phyloP scores from a whole-genome alignment of 2,113 vertebrate genomes.

The Orientallactaga bullata region DNA sequence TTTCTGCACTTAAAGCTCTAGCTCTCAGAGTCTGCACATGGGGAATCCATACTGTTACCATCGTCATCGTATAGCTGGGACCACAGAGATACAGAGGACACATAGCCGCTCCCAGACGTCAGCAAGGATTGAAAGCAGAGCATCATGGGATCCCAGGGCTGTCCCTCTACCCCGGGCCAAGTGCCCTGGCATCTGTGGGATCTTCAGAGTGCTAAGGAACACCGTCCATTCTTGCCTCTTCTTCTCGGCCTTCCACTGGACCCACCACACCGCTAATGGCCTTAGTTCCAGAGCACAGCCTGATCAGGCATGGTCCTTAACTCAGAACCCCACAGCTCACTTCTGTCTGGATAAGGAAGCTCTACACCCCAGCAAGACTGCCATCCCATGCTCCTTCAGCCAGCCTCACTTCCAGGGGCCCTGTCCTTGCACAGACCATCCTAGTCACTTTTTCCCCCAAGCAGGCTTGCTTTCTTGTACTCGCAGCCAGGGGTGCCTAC shows the following conservation, averaged over 20 bases:
- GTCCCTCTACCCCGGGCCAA: fast-evolving
- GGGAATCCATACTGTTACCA: fast-evolving
- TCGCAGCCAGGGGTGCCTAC: fast-evolving
- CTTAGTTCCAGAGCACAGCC: background rate
- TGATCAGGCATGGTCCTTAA: fast-evolving
- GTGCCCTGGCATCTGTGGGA: fast-evolving
- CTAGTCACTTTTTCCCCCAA: background rate
- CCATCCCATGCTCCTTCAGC: fast-evolving
- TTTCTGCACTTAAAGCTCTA: no score
- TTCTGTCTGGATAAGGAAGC: fast-evolving
- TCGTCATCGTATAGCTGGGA: fast-evolving
- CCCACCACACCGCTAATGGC: fast-evolving
- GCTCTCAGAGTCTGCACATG: no score
- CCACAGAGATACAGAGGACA: background rate
- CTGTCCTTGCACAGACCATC: background rate
- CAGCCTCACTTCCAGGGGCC: no score
- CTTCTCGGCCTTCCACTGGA: no score
- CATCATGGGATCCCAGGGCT: background rate
- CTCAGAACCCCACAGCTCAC: background rate
- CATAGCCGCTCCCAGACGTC: background rate
- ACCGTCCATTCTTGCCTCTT: fast-evolving
- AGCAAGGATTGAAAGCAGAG: fast-evolving
- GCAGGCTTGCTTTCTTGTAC: fast-evolving
- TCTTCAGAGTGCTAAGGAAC: fast-evolving
- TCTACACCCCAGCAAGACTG: fast-evolving